A percentile compares a stretch with the other conserved stretches of the same genome.
Evolutionary conservation across 2,113 vertebrate species (phyloP).

Genomic region (Chloropsis hardwickii): DNA sequence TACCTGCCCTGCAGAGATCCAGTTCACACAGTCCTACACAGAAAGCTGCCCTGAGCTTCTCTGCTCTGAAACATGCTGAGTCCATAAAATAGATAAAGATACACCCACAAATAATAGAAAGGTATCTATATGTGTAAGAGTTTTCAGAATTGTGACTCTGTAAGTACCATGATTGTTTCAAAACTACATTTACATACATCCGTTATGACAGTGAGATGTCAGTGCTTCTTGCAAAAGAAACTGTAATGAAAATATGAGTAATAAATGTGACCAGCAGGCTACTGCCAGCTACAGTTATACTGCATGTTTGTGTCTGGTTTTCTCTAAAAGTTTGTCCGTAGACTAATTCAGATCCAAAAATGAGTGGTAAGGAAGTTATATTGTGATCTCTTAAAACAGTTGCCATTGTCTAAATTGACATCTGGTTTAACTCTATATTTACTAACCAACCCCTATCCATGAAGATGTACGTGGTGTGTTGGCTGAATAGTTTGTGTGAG

Average conservation of each 20-base stretch:
- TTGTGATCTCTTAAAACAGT: background rate
- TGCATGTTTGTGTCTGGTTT: background rate
- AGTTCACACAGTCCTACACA: no score
- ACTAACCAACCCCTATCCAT: background rate
- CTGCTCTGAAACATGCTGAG: background rate
- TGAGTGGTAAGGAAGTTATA: background rate
- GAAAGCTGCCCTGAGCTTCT: background rate
- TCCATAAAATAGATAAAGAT: background rate
- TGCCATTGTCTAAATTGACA: fast-evolving
- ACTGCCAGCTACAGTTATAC: background rate
- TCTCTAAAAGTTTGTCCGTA: background rate
- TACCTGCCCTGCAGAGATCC: background rate
- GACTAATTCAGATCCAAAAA: background rate
- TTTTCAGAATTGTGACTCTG: background rate
- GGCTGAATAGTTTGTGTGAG: background rate
- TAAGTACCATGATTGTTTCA: background rate
- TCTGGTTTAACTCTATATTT: background rate
- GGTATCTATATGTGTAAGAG: background rate
- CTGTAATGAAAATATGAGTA: background rate
- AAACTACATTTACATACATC: background rate
- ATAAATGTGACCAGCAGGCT: background rate
- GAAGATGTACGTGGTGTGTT: background rate
- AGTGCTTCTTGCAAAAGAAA: background rate
- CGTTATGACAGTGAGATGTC: background rate
- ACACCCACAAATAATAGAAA: background rate